Percentiles rank a stretch among this genome's conserved stretches.
Conservation (phyloP, 2,888 invertebrate genomes). For the Rhodophaea formosa region DNA sequence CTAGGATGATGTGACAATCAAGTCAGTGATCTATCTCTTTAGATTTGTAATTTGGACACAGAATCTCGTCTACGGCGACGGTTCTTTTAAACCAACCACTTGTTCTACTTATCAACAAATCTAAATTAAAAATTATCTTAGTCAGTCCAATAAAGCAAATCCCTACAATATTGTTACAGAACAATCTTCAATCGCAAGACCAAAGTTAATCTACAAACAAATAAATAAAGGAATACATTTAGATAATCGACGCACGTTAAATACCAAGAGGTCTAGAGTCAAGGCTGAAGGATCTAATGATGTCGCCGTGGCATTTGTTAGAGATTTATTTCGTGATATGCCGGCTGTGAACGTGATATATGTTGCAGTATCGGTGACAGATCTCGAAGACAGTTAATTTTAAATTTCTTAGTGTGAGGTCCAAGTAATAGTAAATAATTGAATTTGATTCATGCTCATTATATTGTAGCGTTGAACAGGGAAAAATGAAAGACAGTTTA, state of each 20-base stretch:
- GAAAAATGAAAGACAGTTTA: too few relatives aligned
- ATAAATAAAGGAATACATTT: constrained; percentile 3
- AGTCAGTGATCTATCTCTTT: too few relatives aligned
- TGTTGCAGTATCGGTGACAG: constrained; percentile 1
- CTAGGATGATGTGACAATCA: too few relatives aligned
- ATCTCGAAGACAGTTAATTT: not conserved
- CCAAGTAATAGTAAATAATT: not conserved
- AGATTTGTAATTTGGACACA: too few relatives aligned
- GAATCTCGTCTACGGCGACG: too few relatives aligned
- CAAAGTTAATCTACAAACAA: not conserved
- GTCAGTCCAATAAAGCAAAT: not conserved
- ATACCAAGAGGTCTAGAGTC: constrained; percentile 55
- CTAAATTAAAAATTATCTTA: not conserved
- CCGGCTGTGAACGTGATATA: constrained; percentile 41
- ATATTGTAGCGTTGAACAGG: too few relatives aligned
- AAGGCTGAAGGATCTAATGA: constrained; percentile 43
- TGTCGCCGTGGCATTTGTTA: constrained; percentile 47
- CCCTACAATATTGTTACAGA: not conserved
- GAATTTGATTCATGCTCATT: too few relatives aligned
- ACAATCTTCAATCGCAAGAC: not conserved
- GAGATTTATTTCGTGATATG: constrained; percentile 62
- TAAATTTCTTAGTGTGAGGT: not conserved
- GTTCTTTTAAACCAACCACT: too few relatives aligned
- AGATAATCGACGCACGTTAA: constrained; percentile 29
- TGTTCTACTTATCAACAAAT: not conserved